Evolutionary conservation across 2,797 vertebrate species (phyloP).

Genomic region (Anguilla pacifica): DNA sequence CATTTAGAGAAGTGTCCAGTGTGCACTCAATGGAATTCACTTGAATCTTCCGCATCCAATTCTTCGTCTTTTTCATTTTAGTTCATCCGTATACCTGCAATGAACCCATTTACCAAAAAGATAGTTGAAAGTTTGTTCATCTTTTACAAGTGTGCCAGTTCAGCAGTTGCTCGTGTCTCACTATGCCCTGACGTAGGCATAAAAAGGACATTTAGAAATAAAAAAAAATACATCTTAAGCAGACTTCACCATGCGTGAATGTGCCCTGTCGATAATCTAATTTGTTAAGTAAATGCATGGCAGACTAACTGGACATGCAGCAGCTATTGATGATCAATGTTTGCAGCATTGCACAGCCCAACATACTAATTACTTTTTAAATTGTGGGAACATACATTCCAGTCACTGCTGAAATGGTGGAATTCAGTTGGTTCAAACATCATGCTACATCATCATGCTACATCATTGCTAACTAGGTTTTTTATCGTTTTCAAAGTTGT

Average conservation of each 20-base stretch:
- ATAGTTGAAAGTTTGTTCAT: background rate
- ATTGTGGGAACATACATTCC: background rate
- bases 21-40: background rate
- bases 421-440: background rate
- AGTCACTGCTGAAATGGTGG: background rate
- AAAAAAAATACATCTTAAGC: background rate
- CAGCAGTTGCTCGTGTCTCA: background rate
- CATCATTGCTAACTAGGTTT: background rate
- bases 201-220: background rate
- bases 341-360: background rate
- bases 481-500: no score
- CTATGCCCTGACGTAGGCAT: background rate
- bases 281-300: background rate
- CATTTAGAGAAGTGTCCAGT: background rate
- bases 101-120: background rate
- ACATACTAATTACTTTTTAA: background rate
- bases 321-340: background rate
- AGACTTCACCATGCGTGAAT: background rate
- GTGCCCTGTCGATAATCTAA: background rate
- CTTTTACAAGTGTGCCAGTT: background rate
- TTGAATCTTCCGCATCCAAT: background rate
- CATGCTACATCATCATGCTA: background rate
- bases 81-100: background rate
- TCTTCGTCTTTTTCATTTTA: conserved; percentile 1
- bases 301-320: background rate